phyloP scores from a whole-genome alignment of 2,113 vertebrate genomes.

The Ciconia maguari region DNA sequence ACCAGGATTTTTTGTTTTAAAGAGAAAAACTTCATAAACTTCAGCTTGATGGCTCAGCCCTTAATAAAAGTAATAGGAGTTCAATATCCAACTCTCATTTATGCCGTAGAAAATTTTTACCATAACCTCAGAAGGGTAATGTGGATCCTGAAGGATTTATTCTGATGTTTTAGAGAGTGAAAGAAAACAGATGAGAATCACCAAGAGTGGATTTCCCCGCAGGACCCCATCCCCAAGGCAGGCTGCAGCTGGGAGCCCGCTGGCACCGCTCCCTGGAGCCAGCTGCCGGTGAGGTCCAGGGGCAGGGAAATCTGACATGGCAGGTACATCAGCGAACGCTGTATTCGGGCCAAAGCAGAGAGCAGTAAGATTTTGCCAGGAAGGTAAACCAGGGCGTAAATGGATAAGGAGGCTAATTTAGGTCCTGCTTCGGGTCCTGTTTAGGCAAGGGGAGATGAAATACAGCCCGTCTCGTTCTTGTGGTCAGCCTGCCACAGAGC shows the following conservation, averaged over 20 bases:
- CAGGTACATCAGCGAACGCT: rapidly evolving
- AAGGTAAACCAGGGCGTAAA: not conserved
- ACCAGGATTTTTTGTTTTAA: not conserved
- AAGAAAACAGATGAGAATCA: not conserved
- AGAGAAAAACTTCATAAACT: not conserved
- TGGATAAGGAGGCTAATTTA: no score
- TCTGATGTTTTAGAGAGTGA: not conserved
- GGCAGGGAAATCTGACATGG: not conserved
- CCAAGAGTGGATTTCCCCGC: not conserved
- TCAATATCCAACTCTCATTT: not conserved
- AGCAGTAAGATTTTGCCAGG: not conserved
- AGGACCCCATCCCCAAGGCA: not conserved
- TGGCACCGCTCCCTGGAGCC: rapidly evolving
- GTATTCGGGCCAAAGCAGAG: not conserved
- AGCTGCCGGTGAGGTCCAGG: rapidly evolving
- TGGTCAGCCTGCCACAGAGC: not conserved
- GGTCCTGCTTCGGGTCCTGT: not conserved
- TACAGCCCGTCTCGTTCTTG: rapidly evolving
- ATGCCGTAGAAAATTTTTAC: not conserved
- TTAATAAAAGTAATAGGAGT: not conserved
- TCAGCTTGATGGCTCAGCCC: not conserved
- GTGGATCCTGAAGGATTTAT: not conserved
- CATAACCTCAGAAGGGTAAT: not conserved
- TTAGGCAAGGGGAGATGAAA: not conserved
- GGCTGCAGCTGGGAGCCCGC: not conserved